Percentiles rank a stretch among this genome's conserved stretches.
phyloP scores from a whole-genome alignment of 2,113 vertebrate species.

The Dolichallabes microphthalmus region DNA sequence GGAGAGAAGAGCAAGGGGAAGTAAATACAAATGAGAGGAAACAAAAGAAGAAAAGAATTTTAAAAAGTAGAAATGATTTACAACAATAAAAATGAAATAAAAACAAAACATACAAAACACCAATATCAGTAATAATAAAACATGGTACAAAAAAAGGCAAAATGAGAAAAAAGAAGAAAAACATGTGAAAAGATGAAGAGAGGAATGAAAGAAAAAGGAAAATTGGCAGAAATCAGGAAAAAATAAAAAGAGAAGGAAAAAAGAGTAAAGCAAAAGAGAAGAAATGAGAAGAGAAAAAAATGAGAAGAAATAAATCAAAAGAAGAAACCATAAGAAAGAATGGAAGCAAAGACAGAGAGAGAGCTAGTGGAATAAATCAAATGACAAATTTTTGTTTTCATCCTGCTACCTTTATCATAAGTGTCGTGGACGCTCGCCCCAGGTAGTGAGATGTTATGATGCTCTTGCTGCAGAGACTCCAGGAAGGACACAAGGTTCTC shows the following conservation, averaged over 20 bases:
- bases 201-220: background rate
- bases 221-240: background rate
- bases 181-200: background rate
- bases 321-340: background rate
- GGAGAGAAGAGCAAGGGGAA: slow-evolving; percentile 26
- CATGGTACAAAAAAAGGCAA: too few relatives aligned
- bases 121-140: too few relatives aligned
- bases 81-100: background rate
- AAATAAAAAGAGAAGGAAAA: background rate
- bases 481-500: slow-evolving; percentile 95
- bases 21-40: too few relatives aligned
- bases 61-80: background rate
- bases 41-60: background rate
- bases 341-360: background rate
- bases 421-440: slow-evolving; percentile 85
- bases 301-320: background rate
- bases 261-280: background rate
- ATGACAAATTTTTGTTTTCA: background rate
- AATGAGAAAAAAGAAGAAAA: background rate
- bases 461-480: slow-evolving; percentile 87
- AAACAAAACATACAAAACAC: background rate
- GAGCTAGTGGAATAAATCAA: background rate
- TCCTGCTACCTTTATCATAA: slow-evolving; percentile 67
- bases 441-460: slow-evolving; percentile 88
- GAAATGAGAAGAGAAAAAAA: background rate